Conservation (phyloP, 2,888 invertebrate genomes). For the Buathra laborator region DNA sequence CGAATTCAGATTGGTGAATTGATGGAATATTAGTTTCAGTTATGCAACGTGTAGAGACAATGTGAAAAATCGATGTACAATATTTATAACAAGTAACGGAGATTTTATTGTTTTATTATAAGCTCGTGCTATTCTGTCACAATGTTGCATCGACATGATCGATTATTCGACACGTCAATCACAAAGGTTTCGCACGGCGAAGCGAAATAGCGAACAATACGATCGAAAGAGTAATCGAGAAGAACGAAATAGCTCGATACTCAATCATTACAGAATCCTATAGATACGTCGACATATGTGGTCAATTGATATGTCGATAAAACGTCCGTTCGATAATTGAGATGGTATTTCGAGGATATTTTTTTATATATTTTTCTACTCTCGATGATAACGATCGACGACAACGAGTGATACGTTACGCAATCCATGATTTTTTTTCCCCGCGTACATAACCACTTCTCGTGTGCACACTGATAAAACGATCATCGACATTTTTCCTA, state of each 20-base stretch:
- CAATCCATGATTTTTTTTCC: conserved; percentile 20
- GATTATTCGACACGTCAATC: conserved; percentile 33
- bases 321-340: conserved; percentile 48
- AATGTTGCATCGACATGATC: conserved; percentile 11
- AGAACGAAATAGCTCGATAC: conserved; percentile 16
- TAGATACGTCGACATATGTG: conserved; percentile 18
- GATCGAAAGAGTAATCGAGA: conserved; percentile 27
- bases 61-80: background rate
- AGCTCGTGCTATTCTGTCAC: background rate
- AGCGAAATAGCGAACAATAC: conserved; percentile 1
- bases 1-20: too few relatives aligned
- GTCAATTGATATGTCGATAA: conserved; percentile 43
- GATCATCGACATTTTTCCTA: background rate
- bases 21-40: too few relatives aligned
- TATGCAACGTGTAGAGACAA: too few relatives aligned
- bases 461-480: background rate
- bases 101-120: background rate
- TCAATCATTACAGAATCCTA: conserved; percentile 17
- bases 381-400: conserved; percentile 30
- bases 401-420: conserved; percentile 16
- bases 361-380: conserved; percentile 2
- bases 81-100: background rate
- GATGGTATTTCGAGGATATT: conserved; percentile 20
- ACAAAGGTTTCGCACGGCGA: background rate
- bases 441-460: conserved; percentile 1